Evolutionary conservation across 2,888 invertebrate genomes (phyloP), one percentile per base, ranked within the genome.

Genomic region (Philhelius pedissequus): DNA sequence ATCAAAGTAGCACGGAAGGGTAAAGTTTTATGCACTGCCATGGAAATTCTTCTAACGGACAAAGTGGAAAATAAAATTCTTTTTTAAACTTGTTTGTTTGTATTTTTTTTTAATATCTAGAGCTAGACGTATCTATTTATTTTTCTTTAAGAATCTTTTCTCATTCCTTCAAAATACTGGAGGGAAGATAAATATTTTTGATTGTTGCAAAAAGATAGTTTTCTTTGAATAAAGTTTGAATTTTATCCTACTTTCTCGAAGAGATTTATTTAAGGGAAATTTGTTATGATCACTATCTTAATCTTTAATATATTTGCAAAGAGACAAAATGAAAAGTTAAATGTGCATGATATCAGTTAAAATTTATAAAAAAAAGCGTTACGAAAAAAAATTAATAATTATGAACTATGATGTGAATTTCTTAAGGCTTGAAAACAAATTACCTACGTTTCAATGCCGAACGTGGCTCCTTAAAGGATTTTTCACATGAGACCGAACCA

Each of bases 161-260:
- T 15, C 27, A 15, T 70, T 35, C 38, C 30, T 40, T 76, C 40
- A 11, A n/a, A 35, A 48, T 48, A 52, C 52, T 32, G 40, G 43
- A 58, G 27, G 56, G 27, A 70, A 70, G 80, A 81, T 81, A 81
- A 81, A 73, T 77, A 77, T 76, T 66, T 79, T 76, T 81, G 71
- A 82, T 76, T 77, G 77, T 56, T 56, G 58, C 43, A 45, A 64
- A 69, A 54, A 48, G 35, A 60, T 9, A 22, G 38, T 22, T 38
- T 38, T 58, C 22, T 38, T 54, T 54, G 11, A 5, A 18, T 20
- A 18, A 32, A 60, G 38, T 60, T 38, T 25, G 58, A 22, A 3
- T 58, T 38, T 40, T 8, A 32, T 7, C 15, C 15, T 9, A 4
- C n/a, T 56, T 20, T 52, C 15, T 9, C 0, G 8, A 32, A 18